These are phyloP conservation scores for Galendromus occidentalis DNA, from an alignment of 1,140 invertebrate species.

Conservation along the genomic window DNA sequence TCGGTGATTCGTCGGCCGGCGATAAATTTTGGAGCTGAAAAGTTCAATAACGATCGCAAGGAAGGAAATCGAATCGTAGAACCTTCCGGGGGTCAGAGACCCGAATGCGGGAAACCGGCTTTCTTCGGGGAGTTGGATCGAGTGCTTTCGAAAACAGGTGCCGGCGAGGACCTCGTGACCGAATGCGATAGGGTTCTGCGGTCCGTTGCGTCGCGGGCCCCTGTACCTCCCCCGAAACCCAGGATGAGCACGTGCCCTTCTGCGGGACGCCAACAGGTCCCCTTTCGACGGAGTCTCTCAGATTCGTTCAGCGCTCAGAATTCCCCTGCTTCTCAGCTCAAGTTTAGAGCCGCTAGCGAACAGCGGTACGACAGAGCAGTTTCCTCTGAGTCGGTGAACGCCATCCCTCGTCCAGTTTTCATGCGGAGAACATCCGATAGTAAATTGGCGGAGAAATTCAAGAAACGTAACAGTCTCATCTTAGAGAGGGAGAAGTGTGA, in stretches of 20 bases:
- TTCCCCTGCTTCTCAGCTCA: not conserved
- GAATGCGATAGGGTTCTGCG: not conserved
- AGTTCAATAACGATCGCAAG: too few species aligned
- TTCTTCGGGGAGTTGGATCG: not conserved
- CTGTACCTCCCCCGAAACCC: not conserved
- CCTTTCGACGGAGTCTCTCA: not conserved
- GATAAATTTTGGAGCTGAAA: too few species aligned
- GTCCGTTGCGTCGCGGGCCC: not conserved
- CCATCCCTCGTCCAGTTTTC: not conserved
- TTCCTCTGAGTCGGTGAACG: not conserved
- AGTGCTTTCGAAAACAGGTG: not conserved
- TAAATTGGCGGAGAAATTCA: not conserved
- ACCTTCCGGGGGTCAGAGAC: not conserved
- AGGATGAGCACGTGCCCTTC: not conserved
- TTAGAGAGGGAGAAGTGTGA: not conserved
- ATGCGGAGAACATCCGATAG: conserved; percentile 3
- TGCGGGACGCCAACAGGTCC: not conserved
- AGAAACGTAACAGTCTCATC: conserved; percentile 1
- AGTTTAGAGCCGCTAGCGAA: not conserved
- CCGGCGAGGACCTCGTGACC: not conserved
- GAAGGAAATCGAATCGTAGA: too few species aligned
- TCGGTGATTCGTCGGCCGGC: too few species aligned
- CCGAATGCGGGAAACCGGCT: not conserved
- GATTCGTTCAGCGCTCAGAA: not conserved
- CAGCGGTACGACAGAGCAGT: not conserved